phyloP scores from a whole-genome alignment of 2,113 vertebrate genomes.

The Nettapus auritus region DNA sequence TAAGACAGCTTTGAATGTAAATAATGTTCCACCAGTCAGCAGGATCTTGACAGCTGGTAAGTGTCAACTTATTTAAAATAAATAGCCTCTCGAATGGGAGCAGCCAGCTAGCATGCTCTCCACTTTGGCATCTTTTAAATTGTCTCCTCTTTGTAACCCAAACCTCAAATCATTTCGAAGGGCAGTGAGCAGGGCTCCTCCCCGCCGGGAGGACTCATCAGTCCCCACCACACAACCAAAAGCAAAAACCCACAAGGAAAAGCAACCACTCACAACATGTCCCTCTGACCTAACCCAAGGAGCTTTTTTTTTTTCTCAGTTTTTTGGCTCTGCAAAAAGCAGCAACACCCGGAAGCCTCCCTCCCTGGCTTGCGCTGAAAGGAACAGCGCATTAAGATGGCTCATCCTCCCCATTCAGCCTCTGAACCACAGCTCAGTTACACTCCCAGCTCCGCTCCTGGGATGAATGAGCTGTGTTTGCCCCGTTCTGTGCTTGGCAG shows the following conservation, averaged over 20 bases:
- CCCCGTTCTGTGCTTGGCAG: neutral
- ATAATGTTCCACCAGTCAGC: slow-evolving; percentile 60
- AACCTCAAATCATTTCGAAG: slow-evolving; percentile 49
- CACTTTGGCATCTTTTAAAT: slow-evolving; percentile 36
- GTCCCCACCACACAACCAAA: neutral
- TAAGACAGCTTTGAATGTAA: slow-evolving; percentile 61
- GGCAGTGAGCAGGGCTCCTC: neutral
- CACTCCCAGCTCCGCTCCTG: neutral
- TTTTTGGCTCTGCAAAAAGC: neutral
- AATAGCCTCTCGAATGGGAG: slow-evolving; percentile 45
- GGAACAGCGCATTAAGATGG: neutral
- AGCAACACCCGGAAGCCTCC: neutral
- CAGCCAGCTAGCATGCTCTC: slow-evolving; percentile 24
- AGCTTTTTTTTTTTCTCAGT: neutral
- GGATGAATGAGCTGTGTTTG: neutral
- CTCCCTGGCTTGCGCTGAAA: neutral
- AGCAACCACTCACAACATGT: neutral
- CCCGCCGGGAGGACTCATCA: neutral
- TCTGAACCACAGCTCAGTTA: neutral
- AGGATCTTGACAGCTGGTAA: slow-evolving; percentile 64
- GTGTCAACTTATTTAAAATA: slow-evolving; percentile 66
- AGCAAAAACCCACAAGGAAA: neutral
- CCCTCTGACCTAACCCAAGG: neutral
- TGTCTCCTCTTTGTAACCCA: slow-evolving; percentile 41
- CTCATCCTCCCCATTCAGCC: neutral